phyloP scores from a whole-genome alignment of 2,888 invertebrate species.

The Diarsia brunnea region DNA sequence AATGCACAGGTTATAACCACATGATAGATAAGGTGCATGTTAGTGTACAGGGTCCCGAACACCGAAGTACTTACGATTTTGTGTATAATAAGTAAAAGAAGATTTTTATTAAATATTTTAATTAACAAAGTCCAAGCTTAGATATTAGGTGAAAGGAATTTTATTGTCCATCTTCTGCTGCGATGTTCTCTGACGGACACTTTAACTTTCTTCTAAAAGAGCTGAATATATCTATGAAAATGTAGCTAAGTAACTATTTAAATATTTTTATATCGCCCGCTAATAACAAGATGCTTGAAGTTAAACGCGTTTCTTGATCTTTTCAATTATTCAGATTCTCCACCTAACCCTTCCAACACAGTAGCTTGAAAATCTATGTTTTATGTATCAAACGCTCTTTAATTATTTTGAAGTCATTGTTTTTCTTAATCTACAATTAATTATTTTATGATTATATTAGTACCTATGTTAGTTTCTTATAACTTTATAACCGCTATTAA shows the following conservation, averaged over 20 bases:
- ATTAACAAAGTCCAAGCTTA: constrained; percentile 70
- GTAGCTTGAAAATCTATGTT: not conserved
- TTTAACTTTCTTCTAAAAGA: constrained; percentile 3
- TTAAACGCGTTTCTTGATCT: not conserved
- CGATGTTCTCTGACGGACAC: constrained; percentile 53
- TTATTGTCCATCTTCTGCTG: constrained; percentile 59
- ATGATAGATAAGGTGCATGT: constrained; percentile 61
- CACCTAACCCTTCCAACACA: not conserved
- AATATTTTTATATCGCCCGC: not conserved
- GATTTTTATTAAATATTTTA: constrained; percentile 59
- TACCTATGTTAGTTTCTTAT: constrained; percentile 11
- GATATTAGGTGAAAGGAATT: constrained; percentile 57
- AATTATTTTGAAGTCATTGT: not conserved
- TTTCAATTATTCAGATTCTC: not conserved
- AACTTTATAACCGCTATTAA: constrained; percentile 5
- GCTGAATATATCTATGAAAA: not conserved
- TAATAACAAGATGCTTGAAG: not conserved
- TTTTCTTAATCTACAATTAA: not conserved
- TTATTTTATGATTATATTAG: not conserved
- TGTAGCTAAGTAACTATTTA: too few relatives aligned
- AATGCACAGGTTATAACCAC: constrained; percentile 55
- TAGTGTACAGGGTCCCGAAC: constrained; percentile 68
- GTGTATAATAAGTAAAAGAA: constrained; percentile 55
- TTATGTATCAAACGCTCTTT: not conserved
- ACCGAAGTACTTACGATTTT: constrained; percentile 65